Evolutionary conservation across 2,888 invertebrate genomes (phyloP).

Genomic region (Tipula lateralis): DNA sequence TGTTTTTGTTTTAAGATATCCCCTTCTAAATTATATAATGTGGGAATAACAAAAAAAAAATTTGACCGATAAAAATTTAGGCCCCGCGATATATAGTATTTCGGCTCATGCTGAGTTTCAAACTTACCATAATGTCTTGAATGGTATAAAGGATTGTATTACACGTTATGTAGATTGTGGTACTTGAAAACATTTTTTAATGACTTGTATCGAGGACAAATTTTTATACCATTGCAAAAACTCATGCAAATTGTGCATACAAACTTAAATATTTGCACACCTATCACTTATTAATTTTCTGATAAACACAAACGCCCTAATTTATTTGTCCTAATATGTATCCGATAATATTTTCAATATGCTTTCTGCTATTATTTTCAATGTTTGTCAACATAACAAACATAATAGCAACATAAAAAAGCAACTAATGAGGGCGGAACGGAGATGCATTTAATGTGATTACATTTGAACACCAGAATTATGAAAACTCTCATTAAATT

Average conservation of each 20-base stretch:
- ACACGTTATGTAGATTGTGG: too few relatives aligned
- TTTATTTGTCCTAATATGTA: too few relatives aligned
- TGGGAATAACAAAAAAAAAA: background rate
- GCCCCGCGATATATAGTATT: background rate
- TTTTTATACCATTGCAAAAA: too few relatives aligned
- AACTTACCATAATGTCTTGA: background rate
- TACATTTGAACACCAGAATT: background rate
- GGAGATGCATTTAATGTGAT: background rate
- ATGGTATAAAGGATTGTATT: background rate
- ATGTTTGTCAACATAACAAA: constrained; percentile 7
- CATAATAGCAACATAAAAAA: constrained; percentile 7
- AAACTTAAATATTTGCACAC: background rate
- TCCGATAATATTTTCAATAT: background rate
- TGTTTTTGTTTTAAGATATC: background rate
- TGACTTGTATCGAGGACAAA: too few relatives aligned
- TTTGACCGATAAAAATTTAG: background rate
- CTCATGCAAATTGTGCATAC: background rate
- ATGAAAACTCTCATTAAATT: background rate
- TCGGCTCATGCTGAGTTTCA: background rate
- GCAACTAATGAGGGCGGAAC: constrained; percentile 28
- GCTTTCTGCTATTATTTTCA: background rate
- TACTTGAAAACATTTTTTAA: background rate
- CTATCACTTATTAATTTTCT: background rate
- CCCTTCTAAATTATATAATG: background rate
- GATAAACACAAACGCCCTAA: background rate